A percentile compares a stretch with the other conserved stretches of the same genome.
Conservation (phyloP, 2,113 vertebrate genomes). For the Pungitius pungitius region DNA sequence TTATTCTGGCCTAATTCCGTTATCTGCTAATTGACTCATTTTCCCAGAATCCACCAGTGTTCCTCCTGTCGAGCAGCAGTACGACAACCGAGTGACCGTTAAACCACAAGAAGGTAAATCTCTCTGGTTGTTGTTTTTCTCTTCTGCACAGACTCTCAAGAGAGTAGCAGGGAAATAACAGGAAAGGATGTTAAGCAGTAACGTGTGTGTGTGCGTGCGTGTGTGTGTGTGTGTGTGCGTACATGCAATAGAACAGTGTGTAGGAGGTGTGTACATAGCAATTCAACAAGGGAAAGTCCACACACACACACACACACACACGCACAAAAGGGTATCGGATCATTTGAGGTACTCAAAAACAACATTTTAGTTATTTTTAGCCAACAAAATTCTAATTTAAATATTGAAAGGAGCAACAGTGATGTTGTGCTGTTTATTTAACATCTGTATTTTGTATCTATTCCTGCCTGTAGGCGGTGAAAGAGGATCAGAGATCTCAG, state of each 20-base stretch:
- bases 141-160: constrained; percentile 27
- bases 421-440: background rate
- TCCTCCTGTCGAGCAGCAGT: background rate
- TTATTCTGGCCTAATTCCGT: background rate
- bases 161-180: constrained; percentile 51
- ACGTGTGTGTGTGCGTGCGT: constrained; percentile 14
- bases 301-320: background rate
- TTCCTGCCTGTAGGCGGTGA: background rate
- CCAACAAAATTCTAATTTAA: background rate
- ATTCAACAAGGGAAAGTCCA: constrained; percentile 32
- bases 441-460: background rate
- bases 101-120: constrained; percentile 27
- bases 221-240: constrained; percentile 26
- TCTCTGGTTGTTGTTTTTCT: constrained; percentile 16
- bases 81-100: constrained; percentile 11
- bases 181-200: constrained; percentile 38
- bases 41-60: constrained; percentile 12
- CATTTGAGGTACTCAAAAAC: too few species aligned
- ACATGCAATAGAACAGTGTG: constrained; percentile 8
- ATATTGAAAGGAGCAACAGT: background rate
- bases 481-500: background rate
- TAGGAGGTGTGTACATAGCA: constrained; percentile 10
- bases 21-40: background rate
- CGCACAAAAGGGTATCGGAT: background rate
- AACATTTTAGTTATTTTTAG: background rate